Evolutionary conservation across 2,113 vertebrate species (phyloP).

Genomic region (Ahaetulla prasina): DNA sequence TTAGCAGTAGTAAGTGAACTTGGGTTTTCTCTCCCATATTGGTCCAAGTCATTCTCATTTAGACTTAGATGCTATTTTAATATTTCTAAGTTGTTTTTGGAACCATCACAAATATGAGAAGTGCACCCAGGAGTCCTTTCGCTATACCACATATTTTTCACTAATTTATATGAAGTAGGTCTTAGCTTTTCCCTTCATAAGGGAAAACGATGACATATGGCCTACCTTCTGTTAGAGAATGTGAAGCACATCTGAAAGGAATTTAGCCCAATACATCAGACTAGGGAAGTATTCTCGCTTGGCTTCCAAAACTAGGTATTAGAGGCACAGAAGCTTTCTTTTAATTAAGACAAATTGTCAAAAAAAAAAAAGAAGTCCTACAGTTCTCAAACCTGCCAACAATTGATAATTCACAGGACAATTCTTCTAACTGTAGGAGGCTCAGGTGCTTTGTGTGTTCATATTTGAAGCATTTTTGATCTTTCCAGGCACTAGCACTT

Average conservation of each 20-base stretch:
- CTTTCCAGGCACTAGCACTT: not conserved
- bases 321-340: not conserved
- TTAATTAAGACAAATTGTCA: not conserved
- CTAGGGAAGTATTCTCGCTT: not conserved
- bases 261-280: not conserved
- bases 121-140: not conserved
- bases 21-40: not conserved
- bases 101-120: not conserved
- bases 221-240: not conserved
- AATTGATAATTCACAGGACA: not conserved
- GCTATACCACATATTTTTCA: not conserved
- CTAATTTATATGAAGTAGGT: not conserved
- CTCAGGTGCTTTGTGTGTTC: not conserved
- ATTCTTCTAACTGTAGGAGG: not conserved
- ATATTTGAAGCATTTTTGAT: not conserved
- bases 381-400: not conserved
- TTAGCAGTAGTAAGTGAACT: not conserved
- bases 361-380: not conserved
- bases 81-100: not conserved
- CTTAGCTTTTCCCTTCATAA: not conserved
- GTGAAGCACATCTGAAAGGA: not conserved
- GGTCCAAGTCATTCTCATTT: not conserved
- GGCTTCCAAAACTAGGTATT: not conserved
- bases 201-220: not conserved
- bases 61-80: not conserved